Base-by-base conservation (phyloP, 1,140 invertebrate species). In the Drosophila malerkotliana region DNA sequence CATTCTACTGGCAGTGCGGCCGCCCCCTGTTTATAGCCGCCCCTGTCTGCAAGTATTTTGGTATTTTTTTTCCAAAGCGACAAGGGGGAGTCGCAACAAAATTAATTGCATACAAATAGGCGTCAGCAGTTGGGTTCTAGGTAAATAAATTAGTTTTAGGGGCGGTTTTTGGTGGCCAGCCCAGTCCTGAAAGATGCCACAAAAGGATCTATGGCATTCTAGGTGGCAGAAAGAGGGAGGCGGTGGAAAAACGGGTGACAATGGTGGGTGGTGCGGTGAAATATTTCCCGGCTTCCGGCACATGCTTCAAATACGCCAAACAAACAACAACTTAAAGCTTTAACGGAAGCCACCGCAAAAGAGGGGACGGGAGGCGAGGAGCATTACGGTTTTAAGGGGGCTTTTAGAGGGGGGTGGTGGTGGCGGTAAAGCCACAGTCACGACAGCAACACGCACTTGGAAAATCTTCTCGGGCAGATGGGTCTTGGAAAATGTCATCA, bases 71-170 rank as follows among this genome's bases (percentile, higher is more conserved):
- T 26, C 48, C 32, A 32, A 49, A 21, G 56, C 24, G 51, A 39
- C 7, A 30, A 1, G n/a, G 10, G 10, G 21, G 45, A 49, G 77
- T 48, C 24, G 37, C 39, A 77, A 69, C 45, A 73, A 77, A 84
- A 85, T 85, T 84, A 84, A 84, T 87, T 84, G 81, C 81, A 74
- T 81, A 87, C 77, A 84, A 87, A 84, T 87, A 77, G 73, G 73
- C 77, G 63, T 66, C 37, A 57, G 62, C 62, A 60, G 54, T 57
- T 72, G 61, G 49, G 44, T 73, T 73, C 63, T 62, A 55, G 59
- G 54, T 62, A 77, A 79, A 71, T 79, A 79, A 71, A 79, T 79
- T 74, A 62, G 62, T 45, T 69, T 63, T 30, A 30, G 68, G 67
- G 37, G 12, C 30, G 39, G 52, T 68, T 28, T 41, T 14, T 41